These are phyloP conservation scores for Sinonovacula constricta DNA, from an alignment of 1,140 invertebrate genomes.

Conservation along the genomic window DNA sequence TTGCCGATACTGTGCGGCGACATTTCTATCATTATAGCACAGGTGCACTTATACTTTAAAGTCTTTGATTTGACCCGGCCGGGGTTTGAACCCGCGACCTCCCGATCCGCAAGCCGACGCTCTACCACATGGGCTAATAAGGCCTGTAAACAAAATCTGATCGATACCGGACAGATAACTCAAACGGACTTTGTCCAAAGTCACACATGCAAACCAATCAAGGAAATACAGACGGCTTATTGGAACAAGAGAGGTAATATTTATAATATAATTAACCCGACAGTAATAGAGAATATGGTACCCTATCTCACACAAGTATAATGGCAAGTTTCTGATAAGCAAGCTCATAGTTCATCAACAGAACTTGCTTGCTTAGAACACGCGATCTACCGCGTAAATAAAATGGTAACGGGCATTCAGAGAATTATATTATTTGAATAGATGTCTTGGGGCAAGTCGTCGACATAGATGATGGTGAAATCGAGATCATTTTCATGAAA, in stretches of 20 bases:
- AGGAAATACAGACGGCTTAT: constrained; percentile 48
- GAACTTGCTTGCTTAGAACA: constrained; percentile 20
- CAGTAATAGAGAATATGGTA: background rate
- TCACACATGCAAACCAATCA: constrained; percentile 29
- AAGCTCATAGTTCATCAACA: constrained; percentile 17
- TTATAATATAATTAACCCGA: constrained; percentile 36
- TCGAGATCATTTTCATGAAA: background rate
- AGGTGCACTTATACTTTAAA: too few relatives aligned
- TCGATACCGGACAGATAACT: constrained; percentile 9
- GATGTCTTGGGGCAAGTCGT: background rate
- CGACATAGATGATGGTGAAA: background rate
- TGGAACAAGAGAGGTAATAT: constrained; percentile 39
- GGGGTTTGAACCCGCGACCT: too few relatives aligned
- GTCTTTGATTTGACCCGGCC: too few relatives aligned
- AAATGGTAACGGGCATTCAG: background rate
- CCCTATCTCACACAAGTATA: constrained; percentile 30
- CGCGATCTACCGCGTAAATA: background rate
- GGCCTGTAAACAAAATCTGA: constrained; percentile 10
- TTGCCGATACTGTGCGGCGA: too few relatives aligned
- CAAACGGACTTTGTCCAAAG: constrained; percentile 56
- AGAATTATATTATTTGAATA: background rate
- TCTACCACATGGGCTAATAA: too few relatives aligned
- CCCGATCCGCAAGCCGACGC: too few relatives aligned
- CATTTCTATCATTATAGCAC: too few relatives aligned
- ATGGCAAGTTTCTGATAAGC: constrained; percentile 24